Base-by-base conservation (phyloP, 2,888 invertebrate genomes). In the Drosophila nigritarsus region DNA sequence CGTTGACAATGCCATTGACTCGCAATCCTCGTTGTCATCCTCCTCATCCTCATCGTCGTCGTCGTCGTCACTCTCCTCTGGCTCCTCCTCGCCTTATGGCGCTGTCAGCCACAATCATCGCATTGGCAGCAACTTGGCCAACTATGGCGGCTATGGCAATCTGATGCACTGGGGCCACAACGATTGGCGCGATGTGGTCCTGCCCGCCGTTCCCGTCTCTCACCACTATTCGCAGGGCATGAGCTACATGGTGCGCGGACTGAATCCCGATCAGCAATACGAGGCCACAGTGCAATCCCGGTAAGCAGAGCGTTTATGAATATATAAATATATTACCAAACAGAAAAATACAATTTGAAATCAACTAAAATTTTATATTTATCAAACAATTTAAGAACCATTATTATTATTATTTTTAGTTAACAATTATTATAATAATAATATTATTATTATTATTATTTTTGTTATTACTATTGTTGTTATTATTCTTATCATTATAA, bases 271-370 rank as follows among this genome's bases (percentile, higher is more conserved):
- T 73, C 94, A 95, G 66, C 94, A 95, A 86, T 96, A 96, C 88
- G 95, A 96, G 89, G 95, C 95, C 64, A 94, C 94, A 90, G 95
- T 96, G 65, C 94, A 95, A 85, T 95, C 95, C 65, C 94, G 94
- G 93, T 93, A 83, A 92, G 90, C 85, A 27, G 30, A 32, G 11
- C 48, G 2, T 32, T n/a, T 20, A 51, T 51, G 8, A n/a, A 45
- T 45, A 20, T 6, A 40, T 20, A 20, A 11, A 40, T 40, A 9
- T 20, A 40, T n/a, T n/a, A 1, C 9, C n/a, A n/a, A 1, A 24
- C 18, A 49, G 9, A 2, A 18, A 27, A 27, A 2, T 18, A 27
- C 24, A 18, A 9, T 49, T 27, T 18, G 9, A 5, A 9, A 9
- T 2, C 15, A 27, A 9, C 18, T 4, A 27, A 18, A 9, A 4